Base-by-base conservation (phyloP, 2,888 invertebrate species). In the Acrocyrtus sp. region DNA sequence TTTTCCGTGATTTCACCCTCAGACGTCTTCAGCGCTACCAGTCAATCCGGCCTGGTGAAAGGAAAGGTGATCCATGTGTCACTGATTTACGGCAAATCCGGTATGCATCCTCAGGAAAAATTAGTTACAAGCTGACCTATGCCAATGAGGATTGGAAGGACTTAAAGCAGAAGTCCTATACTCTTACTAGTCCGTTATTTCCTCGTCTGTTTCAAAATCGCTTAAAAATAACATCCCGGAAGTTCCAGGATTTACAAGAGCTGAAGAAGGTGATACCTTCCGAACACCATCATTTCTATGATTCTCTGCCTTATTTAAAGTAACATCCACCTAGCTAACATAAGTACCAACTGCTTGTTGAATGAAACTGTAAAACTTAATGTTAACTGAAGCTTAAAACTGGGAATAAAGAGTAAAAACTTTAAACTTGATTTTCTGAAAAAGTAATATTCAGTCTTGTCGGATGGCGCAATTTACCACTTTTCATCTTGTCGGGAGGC, bases 201-300 rank as follows among this genome's bases (percentile, higher is more conserved):
- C 51, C 51, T n/a, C 19, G 0, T 4, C 27, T 62, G 12, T 62
- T n/a, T 21, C 3, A 41, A 0, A 26, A n/a, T 3, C 8, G 29
- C 3, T 5, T n/a, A 26, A 53, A 26, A 19, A 50, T 62, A 15
- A 15, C 51, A 1, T 1, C 15, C 1, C 8, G 62, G 17, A 62
- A 62, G 15, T 62, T 21, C n/a, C 34, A 62, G 51, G 62, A 62
- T 24, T 15, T 62, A 6, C 62, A 62, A 17, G 62, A 62, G 1
- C 8, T 62, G 1, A 53, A 53, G 17, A 1, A 19, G 3, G 43
- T 62, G 1, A 24, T 62, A 5, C 53, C 62, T 4, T 4, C 5
- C 2, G 41, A 41, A 3, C 27, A n/a, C 15, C 62, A 62, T 17
- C 1, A 1, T 0, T 62, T 62, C 51, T 62, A 62, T 19, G 51